phyloP scores from a whole-genome alignment of 1,140 invertebrate genomes.

The Proales similis region DNA sequence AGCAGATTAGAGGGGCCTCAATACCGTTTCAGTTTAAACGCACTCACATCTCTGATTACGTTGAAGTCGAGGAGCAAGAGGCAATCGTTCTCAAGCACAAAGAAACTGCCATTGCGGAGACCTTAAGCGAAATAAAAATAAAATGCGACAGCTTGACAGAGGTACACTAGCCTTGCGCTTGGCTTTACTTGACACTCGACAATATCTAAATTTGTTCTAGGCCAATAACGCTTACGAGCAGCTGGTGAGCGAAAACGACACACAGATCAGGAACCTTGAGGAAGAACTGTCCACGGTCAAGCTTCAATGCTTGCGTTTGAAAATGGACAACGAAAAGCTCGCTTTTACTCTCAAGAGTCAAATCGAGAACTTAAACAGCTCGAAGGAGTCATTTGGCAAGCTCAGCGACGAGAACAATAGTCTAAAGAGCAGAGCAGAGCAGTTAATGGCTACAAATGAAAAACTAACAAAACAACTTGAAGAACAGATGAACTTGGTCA shows the following conservation, averaged over 20 bases:
- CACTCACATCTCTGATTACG: slow-evolving; percentile 46
- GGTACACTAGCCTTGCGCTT: too few relatives aligned
- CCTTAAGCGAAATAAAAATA: slow-evolving; percentile 3
- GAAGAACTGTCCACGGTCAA: slow-evolving; percentile 12
- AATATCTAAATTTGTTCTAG: too few relatives aligned
- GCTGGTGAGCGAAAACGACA: slow-evolving; percentile 14
- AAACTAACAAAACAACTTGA: too few relatives aligned
- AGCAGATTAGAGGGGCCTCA: slow-evolving; percentile 50
- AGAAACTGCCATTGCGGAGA: slow-evolving; percentile 11
- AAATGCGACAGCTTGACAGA: slow-evolving; percentile 1
- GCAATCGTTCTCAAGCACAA: slow-evolving; percentile 36
- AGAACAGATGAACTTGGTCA: too few relatives aligned
- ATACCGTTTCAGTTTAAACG: slow-evolving; percentile 51
- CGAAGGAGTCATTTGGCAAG: too few relatives aligned
- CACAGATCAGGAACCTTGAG: not conserved
- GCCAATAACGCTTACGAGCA: not conserved
- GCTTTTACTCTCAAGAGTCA: not conserved
- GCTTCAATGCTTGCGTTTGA: slow-evolving; percentile 8
- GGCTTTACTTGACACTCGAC: too few relatives aligned
- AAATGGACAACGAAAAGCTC: slow-evolving; percentile 27
- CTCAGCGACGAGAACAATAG: not conserved
- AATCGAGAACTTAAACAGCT: not conserved
- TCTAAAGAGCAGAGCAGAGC: not conserved
- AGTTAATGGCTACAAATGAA: too few relatives aligned
- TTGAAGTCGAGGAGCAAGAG: slow-evolving; percentile 48